Evolutionary conservation across 2,888 invertebrate genomes (phyloP).

Genomic region (Amphipyra tragopoginis): DNA sequence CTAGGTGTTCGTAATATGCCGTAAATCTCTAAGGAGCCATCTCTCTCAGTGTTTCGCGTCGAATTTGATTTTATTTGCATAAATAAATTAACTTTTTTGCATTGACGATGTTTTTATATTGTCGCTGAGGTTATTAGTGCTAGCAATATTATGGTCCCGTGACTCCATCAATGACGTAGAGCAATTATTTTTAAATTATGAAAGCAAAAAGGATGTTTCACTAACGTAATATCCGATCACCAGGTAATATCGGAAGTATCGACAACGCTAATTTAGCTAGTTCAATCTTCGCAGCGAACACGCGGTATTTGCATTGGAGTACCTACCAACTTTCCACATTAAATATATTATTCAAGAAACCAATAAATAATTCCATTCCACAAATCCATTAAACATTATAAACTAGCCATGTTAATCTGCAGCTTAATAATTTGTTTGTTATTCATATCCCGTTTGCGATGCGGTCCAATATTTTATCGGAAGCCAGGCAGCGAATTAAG

Average conservation of each 20-base stretch:
- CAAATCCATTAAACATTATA: constrained; percentile 52
- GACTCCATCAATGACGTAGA: constrained; percentile 38
- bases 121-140: constrained; percentile 46
- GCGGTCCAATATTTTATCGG: constrained; percentile 78
- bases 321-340: too few relatives aligned
- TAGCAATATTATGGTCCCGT: constrained; percentile 38
- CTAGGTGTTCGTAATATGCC: constrained; percentile 54
- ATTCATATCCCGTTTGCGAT: constrained; percentile 73
- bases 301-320: too few relatives aligned
- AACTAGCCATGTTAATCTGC: constrained; percentile 40
- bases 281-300: too few relatives aligned
- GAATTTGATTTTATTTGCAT: constrained; percentile 62
- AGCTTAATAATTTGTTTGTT: constrained; percentile 73
- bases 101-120: constrained; percentile 55
- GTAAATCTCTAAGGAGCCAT: constrained; percentile 57
- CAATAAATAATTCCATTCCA: constrained; percentile 4
- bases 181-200: constrained; percentile 17
- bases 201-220: neutral
- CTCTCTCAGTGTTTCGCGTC: constrained; percentile 51
- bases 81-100: constrained; percentile 62
- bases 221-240: neutral
- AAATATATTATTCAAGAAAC: neutral
- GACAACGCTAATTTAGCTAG: too few relatives aligned
- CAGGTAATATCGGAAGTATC: neutral
- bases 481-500: constrained; percentile 76